These are phyloP conservation scores for Connochaetes taurinus DNA, from an alignment of 2,113 vertebrate species.

Conservation along the genomic window DNA sequence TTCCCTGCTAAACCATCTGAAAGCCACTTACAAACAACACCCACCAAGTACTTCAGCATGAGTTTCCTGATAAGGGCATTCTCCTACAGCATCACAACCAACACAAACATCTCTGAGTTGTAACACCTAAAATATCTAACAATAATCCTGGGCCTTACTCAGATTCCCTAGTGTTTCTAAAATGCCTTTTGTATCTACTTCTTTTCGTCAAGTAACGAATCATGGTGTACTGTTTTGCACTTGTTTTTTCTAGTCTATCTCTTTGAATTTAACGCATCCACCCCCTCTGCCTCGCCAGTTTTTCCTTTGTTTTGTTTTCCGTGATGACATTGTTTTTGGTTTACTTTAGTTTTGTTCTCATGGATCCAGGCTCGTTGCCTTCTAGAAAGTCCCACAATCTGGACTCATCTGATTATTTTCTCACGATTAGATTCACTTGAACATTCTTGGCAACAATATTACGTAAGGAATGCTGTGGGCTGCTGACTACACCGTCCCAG, in stretches of 20 bases:
- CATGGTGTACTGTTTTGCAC: too few relatives aligned
- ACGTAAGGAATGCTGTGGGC: rapidly evolving
- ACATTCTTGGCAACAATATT: not conserved
- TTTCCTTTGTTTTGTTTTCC: not conserved
- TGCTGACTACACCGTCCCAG: rapidly evolving
- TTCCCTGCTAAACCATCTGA: not conserved
- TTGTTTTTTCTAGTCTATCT: not conserved
- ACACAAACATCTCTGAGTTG: rapidly evolving
- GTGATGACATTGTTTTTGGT: not conserved
- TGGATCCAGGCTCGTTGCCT: not conserved
- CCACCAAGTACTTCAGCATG: not conserved
- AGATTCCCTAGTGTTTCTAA: not conserved
- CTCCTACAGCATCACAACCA: not conserved
- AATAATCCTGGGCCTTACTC: rapidly evolving
- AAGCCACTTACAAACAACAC: not conserved
- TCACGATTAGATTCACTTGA: not conserved
- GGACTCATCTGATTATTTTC: not conserved
- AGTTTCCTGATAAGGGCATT: not conserved
- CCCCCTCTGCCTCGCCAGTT: not conserved
- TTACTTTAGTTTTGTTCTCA: not conserved
- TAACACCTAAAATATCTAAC: too few relatives aligned
- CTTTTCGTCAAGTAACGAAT: not conserved
- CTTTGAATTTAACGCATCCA: not conserved
- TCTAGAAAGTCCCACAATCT: not conserved
- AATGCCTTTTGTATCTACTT: not conserved